Base-by-base conservation (phyloP, 1,140 invertebrate species). In the Frieseomelitta varia region DNA sequence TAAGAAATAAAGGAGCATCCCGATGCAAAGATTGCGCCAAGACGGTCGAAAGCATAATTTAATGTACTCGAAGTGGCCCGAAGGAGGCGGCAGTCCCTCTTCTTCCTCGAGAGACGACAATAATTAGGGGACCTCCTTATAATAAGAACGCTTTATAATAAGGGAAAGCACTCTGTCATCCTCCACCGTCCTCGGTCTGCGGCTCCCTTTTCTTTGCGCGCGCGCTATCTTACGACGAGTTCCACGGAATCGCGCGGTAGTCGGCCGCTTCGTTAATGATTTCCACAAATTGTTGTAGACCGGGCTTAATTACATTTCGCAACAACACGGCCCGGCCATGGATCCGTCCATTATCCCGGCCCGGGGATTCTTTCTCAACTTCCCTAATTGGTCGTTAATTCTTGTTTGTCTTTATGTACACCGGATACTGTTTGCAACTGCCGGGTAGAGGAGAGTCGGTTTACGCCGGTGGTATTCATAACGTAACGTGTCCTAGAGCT, bases 141-240 rank as follows among this genome's bases (percentile, higher is more conserved):
- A 87, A 85, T 87, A 87, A 87, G 85, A 85, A 87, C 78, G 77
- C 78, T 74, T 80, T 80, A 81, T 87, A 87, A 87, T 87, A 87
- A 87, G 73, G 82, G 34, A 72, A 68, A 79, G 68, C 75, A 27
- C 30, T 2, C 24, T 27, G 4, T 12, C 47, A 19, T 34, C 24
- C 72, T 47, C 8, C 39, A 0, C 8, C 39, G 4, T 39, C 27
- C 55, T 21, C 74, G 19, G 6, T 51, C n/a, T 61, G 24, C 21
- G 14, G 30, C 39, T 61, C 27, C 30, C 24, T 63, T n/a, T n/a
- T 61, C 77, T 56, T 24, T n/a, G 14, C 17, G 24, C 81, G 67
- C 67, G 63, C 24, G 12, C 34, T 10, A 39, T 34, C 63, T 58
- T 39, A 53, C 76, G 69, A 56, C 67, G 53, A 81, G 71, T 56